Evolutionary conservation across 2,113 vertebrate genomes (phyloP).

Genomic region (Lagopus leucura): DNA sequence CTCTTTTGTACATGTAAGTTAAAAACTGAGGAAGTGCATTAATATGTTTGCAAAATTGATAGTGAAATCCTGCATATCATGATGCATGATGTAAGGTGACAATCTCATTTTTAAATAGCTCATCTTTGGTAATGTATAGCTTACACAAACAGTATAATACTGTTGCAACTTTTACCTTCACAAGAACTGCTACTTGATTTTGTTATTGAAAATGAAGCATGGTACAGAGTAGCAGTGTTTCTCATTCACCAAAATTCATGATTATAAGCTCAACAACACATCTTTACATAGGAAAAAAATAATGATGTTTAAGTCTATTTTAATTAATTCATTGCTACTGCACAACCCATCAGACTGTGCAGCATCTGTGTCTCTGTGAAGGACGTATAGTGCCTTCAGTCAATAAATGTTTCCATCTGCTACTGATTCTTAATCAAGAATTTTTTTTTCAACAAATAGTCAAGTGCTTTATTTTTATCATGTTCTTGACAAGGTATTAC

Average conservation of each 20-base stretch:
- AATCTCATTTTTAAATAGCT: neutral
- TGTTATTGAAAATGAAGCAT: neutral
- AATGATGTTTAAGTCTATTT: neutral
- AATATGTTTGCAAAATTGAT: neutral
- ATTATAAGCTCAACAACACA: neutral
- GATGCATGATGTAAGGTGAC: neutral
- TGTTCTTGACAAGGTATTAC: neutral
- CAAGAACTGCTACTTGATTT: neutral
- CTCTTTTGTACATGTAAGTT: neutral
- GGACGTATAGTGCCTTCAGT: neutral
- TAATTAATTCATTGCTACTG: neutral
- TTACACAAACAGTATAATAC: neutral
- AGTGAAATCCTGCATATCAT: neutral
- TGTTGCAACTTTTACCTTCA: neutral
- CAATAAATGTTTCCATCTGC: slow-evolving; percentile 10
- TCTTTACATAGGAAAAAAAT: neutral
- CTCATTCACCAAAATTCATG: neutral
- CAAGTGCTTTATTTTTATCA: neutral
- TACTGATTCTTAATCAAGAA: neutral
- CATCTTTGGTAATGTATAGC: neutral
- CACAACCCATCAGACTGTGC: neutral
- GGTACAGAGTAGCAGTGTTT: neutral
- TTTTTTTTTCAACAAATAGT: neutral
- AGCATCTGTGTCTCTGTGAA: neutral
- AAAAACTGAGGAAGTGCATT: neutral